Evolutionary conservation across 2,888 invertebrate genomes (phyloP).

Genomic region (Campopleginae sp.): DNA sequence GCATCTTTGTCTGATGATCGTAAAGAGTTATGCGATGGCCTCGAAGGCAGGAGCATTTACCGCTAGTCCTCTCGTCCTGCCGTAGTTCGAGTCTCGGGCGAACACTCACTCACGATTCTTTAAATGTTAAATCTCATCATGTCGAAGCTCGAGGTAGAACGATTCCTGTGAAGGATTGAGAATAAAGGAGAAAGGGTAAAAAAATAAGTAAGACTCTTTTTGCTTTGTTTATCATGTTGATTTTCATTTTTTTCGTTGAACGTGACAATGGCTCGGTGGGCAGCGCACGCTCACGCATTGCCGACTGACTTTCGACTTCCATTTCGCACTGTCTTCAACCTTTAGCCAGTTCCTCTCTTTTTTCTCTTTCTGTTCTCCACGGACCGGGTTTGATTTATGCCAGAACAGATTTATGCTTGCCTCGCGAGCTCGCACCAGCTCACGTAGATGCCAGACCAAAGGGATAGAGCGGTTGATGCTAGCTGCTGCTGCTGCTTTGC

Average conservation of each 20-base stretch:
- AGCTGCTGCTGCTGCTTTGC: slow-evolving; percentile 57
- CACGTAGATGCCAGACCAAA: slow-evolving; percentile 57
- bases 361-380: slow-evolving; percentile 46
- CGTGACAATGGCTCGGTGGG: slow-evolving; percentile 58
- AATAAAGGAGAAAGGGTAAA: slow-evolving; percentile 9
- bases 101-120: slow-evolving; percentile 53
- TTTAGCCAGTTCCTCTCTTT: slow-evolving; percentile 29
- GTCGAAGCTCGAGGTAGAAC: not conserved
- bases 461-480: slow-evolving; percentile 63
- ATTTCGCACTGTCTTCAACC: slow-evolving; percentile 55
- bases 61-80: slow-evolving; percentile 32
- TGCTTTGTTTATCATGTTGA: slow-evolving; percentile 15
- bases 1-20: slow-evolving; percentile 72
- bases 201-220: not conserved
- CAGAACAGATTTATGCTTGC: slow-evolving; percentile 65
- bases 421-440: slow-evolving; percentile 48
- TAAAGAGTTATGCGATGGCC: slow-evolving; percentile 79
- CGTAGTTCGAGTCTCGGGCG: not conserved
- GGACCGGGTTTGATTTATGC: slow-evolving; percentile 69
- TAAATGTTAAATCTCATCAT: slow-evolving; percentile 53
- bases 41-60: slow-evolving; percentile 53
- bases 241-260: slow-evolving; percentile 16
- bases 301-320: slow-evolving; percentile 56
- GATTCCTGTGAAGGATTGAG: slow-evolving; percentile 7
- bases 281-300: slow-evolving; percentile 57